Percentiles rank a stretch among this genome's conserved stretches.
phyloP scores from a whole-genome alignment of 64 coral and sea anemone species.

The Dendronephthya gigantea region DNA sequence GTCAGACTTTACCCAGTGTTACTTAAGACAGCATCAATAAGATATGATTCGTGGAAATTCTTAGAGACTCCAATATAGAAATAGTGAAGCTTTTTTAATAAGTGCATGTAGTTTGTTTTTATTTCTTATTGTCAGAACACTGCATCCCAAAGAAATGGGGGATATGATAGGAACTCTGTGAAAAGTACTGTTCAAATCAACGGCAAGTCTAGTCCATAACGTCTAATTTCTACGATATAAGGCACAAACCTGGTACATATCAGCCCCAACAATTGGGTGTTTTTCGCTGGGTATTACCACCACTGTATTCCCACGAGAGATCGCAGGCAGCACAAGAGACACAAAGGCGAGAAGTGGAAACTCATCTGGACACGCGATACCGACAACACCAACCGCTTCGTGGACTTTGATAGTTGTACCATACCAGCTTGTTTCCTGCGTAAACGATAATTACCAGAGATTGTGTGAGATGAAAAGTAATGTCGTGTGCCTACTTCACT shows the following conservation, averaged over 20 bases:
- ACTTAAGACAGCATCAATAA: too few species aligned
- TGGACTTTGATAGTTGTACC: conserved; percentile 86
- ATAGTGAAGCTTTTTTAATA: too few species aligned
- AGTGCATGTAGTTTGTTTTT: too few species aligned
- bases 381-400: conserved; percentile 76
- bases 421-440: conserved; percentile 83
- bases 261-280: conserved; percentile 62
- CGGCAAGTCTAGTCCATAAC: not conserved
- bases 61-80: too few species aligned
- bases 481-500: too few species aligned
- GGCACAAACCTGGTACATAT: conserved; percentile 85
- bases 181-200: not conserved
- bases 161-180: too few species aligned
- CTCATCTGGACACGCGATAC: conserved; percentile 66
- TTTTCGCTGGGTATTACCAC: conserved; percentile 87
- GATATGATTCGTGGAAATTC: too few species aligned
- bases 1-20: too few species aligned
- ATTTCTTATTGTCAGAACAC: too few species aligned
- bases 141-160: too few species aligned
- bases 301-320: conserved; percentile 78
- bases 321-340: conserved; percentile 67
- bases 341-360: conserved; percentile 68
- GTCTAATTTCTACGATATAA: not conserved
- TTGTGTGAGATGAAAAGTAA: not conserved
- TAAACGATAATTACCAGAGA: not conserved